phyloP scores from a whole-genome alignment of 1,140 invertebrate species.

The Daktulosphaira vitifoliae region DNA sequence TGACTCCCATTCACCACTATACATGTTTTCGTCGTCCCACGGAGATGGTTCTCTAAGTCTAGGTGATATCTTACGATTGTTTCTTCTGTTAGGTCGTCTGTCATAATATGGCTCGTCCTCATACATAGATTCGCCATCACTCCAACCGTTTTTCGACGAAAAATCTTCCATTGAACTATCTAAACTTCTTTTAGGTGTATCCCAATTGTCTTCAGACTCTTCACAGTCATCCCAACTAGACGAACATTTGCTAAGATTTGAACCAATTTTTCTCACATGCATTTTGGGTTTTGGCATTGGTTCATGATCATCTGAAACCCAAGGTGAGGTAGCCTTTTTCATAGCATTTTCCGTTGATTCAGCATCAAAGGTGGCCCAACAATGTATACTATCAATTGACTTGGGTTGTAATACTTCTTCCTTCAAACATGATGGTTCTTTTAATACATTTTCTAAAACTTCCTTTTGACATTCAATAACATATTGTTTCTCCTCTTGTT shows the following conservation, averaged over 20 bases:
- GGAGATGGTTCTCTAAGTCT: conserved; percentile 45
- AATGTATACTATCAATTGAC: conserved; percentile 8
- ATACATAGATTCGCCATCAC: conserved; percentile 42
- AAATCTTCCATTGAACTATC: conserved; percentile 38
- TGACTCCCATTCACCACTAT: conserved; percentile 15
- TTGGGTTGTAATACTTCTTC: conserved; percentile 18
- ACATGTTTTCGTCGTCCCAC: conserved; percentile 55
- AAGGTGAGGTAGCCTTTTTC: conserved; percentile 52
- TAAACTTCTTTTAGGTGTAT: conserved; percentile 36
- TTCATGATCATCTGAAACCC: conserved; percentile 62
- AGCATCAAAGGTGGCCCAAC: conserved; percentile 20
- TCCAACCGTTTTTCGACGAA: conserved; percentile 42
- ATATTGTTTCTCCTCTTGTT: neutral
- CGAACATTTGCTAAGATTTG: conserved; percentile 43
- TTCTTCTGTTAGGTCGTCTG: conserved; percentile 10
- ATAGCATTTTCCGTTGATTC: neutral
- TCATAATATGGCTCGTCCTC: conserved; percentile 37
- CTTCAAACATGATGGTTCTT: neutral
- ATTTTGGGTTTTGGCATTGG: conserved; percentile 36
- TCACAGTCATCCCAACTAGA: conserved; percentile 40
- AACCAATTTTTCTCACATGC: conserved; percentile 36
- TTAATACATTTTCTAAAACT: too few relatives aligned
- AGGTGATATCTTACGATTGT: conserved; percentile 30
- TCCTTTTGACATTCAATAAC: neutral
- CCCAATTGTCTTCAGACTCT: conserved; percentile 40